A percentile compares a stretch with the other conserved stretches of the same genome.
phyloP scores from a whole-genome alignment of 2,113 vertebrate species.

The Acanthochromis polyacanthus region DNA sequence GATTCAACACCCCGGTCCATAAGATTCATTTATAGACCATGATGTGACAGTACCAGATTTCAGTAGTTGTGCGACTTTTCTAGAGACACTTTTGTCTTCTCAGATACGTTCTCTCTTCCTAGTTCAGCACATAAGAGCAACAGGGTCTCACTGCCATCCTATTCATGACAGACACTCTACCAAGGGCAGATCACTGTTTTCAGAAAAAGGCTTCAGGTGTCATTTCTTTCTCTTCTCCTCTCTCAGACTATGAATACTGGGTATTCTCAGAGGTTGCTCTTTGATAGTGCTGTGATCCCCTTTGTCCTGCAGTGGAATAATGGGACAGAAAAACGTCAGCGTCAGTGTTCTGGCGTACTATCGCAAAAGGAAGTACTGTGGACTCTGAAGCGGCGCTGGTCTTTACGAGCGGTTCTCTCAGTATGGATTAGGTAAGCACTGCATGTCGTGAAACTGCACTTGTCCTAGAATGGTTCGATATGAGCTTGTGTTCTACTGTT shows the following conservation, averaged over 20 bases:
- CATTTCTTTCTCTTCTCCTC: slow-evolving; percentile 28
- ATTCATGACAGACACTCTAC: slow-evolving; percentile 34
- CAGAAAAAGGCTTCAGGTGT: slow-evolving; percentile 52
- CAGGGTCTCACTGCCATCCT: slow-evolving; percentile 69
- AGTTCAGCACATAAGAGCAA: slow-evolving; percentile 50
- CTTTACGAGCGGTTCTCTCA: slow-evolving; percentile 39
- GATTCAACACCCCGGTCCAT: slow-evolving; percentile 49
- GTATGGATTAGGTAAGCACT: slow-evolving; percentile 63
- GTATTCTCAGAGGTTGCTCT: slow-evolving; percentile 69
- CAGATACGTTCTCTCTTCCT: slow-evolving; percentile 31
- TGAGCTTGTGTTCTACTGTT: slow-evolving; percentile 79
- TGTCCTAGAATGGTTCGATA: slow-evolving; percentile 75
- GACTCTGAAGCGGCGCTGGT: slow-evolving; percentile 26
- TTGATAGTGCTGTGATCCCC: slow-evolving; percentile 52
- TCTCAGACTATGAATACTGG: slow-evolving; percentile 74
- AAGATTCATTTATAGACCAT: slow-evolving; percentile 21
- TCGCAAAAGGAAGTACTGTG: slow-evolving; percentile 38
- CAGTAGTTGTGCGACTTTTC: slow-evolving; percentile 34
- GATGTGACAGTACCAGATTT: slow-evolving; percentile 7
- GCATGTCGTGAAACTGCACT: slow-evolving; percentile 83
- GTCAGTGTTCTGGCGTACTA: slow-evolving; percentile 26
- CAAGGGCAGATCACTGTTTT: slow-evolving; percentile 55
- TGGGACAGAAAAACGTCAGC: slow-evolving; percentile 24
- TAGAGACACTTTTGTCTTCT: slow-evolving; percentile 24
- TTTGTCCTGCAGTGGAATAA: slow-evolving; percentile 33